These are phyloP conservation scores for Erpobdella octoculata DNA, from an alignment of 2,888 invertebrate species.

Conservation along the genomic window DNA sequence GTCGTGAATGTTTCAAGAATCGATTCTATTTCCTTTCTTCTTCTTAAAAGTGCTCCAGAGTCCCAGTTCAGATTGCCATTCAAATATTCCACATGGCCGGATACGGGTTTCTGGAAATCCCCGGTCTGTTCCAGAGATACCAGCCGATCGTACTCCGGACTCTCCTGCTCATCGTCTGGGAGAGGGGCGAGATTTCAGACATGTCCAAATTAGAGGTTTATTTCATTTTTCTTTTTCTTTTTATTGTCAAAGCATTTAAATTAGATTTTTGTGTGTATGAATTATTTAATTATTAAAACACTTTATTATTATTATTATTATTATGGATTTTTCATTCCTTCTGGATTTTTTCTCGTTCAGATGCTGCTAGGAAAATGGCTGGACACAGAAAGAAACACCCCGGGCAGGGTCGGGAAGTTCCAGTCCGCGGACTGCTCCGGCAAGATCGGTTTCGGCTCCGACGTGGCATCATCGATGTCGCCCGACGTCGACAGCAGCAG, in stretches of 20 bases:
- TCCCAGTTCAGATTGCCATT: not conserved
- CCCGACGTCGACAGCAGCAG: too few relatives aligned
- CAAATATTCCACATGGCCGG: constrained; percentile 6
- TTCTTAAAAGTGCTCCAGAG: not conserved
- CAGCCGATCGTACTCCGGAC: not conserved
- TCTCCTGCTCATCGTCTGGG: not conserved
- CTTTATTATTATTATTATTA: too few relatives aligned
- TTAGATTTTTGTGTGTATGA: too few relatives aligned
- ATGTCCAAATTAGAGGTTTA: not conserved
- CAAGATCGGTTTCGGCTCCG: too few relatives aligned
- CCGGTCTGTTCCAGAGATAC: constrained; percentile 4
- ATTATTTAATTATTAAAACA: too few relatives aligned
- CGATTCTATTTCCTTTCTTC: too few relatives aligned
- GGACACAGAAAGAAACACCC: not conserved
- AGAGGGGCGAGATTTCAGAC: not conserved
- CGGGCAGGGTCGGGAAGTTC: not conserved
- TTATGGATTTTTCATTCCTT: too few relatives aligned
- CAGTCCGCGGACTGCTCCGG: too few relatives aligned
- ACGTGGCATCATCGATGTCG: too few relatives aligned
- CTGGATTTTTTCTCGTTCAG: not conserved
- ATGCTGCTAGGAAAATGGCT: constrained; percentile 6
- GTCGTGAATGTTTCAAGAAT: too few relatives aligned
- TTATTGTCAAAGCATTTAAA: too few relatives aligned
- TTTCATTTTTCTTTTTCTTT: too few relatives aligned
- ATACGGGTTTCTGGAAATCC: not conserved